phyloP scores from a whole-genome alignment of 2,113 vertebrate species.

The Herpailurus yagouaroundi region DNA sequence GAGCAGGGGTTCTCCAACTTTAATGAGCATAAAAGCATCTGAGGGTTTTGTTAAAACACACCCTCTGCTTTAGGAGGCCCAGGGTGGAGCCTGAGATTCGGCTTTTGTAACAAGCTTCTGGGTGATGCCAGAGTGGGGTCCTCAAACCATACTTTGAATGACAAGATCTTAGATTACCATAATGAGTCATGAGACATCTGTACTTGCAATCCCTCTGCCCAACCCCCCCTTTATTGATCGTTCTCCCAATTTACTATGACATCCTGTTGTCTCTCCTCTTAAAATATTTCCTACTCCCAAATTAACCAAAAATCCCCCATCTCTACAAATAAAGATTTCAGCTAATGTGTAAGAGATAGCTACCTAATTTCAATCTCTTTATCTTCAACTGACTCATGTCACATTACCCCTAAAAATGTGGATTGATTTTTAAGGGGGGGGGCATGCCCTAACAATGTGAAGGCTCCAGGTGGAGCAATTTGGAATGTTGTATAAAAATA shows the following conservation, averaged over 20 bases:
- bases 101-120: background rate
- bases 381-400: background rate
- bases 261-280: background rate
- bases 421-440: background rate
- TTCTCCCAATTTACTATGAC: background rate
- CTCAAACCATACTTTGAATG: background rate
- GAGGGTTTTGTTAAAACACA: background rate
- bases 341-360: background rate
- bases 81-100: background rate
- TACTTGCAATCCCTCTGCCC: background rate
- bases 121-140: rapidly evolving
- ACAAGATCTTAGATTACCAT: background rate
- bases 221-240: background rate
- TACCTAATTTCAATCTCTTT: background rate
- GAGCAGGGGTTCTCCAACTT: background rate
- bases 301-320: background rate
- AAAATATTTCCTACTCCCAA: background rate
- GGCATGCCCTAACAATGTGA: background rate
- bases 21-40: background rate
- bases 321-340: background rate
- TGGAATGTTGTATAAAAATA: background rate
- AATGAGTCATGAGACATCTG: background rate
- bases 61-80: background rate
- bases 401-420: background rate
- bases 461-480: background rate